phyloP scores from a whole-genome alignment of 2,888 invertebrate species.

The Drosophila mimica region DNA sequence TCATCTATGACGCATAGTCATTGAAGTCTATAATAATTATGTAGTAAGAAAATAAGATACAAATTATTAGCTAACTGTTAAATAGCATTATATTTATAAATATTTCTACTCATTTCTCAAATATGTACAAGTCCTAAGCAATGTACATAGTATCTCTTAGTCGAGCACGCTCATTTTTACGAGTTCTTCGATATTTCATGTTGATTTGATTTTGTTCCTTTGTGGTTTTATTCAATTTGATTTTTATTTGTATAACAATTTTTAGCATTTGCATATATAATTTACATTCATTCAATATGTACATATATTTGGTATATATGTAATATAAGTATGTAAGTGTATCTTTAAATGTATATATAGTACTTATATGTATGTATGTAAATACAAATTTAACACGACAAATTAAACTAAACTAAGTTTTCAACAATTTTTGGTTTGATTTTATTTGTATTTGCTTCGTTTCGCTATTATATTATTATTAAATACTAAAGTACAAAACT shows the following conservation, averaged over 20 bases:
- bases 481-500: slow-evolving; percentile 36
- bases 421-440: slow-evolving; percentile 29
- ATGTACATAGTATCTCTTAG: slow-evolving; percentile 1
- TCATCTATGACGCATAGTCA: neutral
- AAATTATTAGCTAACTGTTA: neutral
- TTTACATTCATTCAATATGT: slow-evolving; percentile 50
- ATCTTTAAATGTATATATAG: slow-evolving; percentile 43
- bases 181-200: slow-evolving; percentile 14
- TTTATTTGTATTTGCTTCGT: neutral
- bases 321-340: slow-evolving; percentile 32
- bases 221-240: slow-evolving; percentile 36
- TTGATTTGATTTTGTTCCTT: neutral
- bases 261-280: slow-evolving; percentile 65
- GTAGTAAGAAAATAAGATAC: neutral
- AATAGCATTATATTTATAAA: neutral
- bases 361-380: slow-evolving; percentile 42
- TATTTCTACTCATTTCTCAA: neutral
- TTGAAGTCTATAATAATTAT: neutral
- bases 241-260: slow-evolving; percentile 74
- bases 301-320: slow-evolving; percentile 19
- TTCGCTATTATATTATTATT: neutral
- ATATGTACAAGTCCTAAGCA: neutral
- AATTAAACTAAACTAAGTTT: slow-evolving; percentile 36
- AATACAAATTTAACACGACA: slow-evolving; percentile 69
- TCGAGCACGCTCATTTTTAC: neutral